These are phyloP conservation scores for Euglossa dilemma DNA, from an alignment of 1,140 invertebrate species.

Conservation along the genomic window DNA sequence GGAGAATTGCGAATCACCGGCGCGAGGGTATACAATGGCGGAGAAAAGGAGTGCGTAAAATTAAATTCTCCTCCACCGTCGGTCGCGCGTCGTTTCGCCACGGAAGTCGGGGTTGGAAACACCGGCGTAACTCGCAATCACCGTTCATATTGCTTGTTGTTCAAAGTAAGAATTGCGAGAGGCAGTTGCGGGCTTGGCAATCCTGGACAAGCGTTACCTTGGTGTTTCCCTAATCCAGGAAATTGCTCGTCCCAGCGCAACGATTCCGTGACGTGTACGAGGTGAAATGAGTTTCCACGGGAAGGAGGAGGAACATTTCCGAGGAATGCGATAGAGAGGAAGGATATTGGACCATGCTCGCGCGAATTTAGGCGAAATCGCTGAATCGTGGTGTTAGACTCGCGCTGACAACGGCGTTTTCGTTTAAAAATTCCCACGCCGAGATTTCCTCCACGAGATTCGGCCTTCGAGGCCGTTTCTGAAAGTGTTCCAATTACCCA, in stretches of 20 bases:
- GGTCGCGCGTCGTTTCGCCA: background rate
- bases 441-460: background rate
- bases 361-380: background rate
- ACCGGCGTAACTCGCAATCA: conserved; percentile 23
- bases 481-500: background rate
- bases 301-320: background rate
- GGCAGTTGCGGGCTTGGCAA: conserved; percentile 5
- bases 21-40: too few relatives aligned
- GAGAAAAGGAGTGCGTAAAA: background rate
- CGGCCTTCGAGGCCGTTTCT: background rate
- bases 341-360: conserved; percentile 15
- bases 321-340: conserved; percentile 11
- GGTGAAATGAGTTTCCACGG: conserved; percentile 35
- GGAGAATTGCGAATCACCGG: background rate
- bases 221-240: conserved; percentile 42
- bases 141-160: conserved; percentile 22
- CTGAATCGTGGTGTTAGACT: too few relatives aligned
- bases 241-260: conserved; percentile 39
- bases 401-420: background rate
- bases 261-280: conserved; percentile 8
- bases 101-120: background rate
- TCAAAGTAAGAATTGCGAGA: conserved; percentile 30
- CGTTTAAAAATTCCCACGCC: background rate
- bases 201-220: background rate
- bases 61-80: background rate